Evolutionary conservation across 2,113 vertebrate species (phyloP), one percentile per base, ranked within the genome.

Genomic region (Cacatua alba): DNA sequence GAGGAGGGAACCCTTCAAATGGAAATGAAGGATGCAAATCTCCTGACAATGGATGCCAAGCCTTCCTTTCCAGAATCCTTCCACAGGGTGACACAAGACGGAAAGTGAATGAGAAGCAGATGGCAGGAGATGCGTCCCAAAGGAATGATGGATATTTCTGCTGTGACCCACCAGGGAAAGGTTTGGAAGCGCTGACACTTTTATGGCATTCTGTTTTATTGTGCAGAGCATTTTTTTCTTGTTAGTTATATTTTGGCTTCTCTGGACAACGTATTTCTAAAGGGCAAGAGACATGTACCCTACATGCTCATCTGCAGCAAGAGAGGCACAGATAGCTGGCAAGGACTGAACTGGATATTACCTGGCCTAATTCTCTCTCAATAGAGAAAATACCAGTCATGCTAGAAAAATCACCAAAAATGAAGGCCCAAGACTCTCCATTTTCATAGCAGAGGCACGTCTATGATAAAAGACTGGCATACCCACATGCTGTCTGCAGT

Each of bases 91-190:
- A 84, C 71, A 95, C 0, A 0, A 92, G 67, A 71, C 77, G 46
- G 89, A 91, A 94, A 94, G 82, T 57, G 85, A 97, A 96, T 92
- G 84, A 94, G 85, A 97, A 96, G 68, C 94, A 96, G 93, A 95
- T 96, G 94, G 85, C 37, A 94, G 55, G 55, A 96, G 77, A 92
- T 2, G 0, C 1, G 7, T 94, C 93, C 86, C 93, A 90, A 51
- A 86, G 90, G 86, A 92, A 71, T 5, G 4, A 81, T 75, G 90
- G 90, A 83, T 96, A 95, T 95, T 96, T 96, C 76, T 96, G 82
- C 88, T 93, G 92, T 96, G 95, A 93, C 95, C 95, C 93, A 96
- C 93, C 48, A 96, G 69, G 69, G 92, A 86, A 96, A 96, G 88
- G 80, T 95, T 96, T 86, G 86, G 76, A 96, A 97, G 90, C 20